phyloP scores from a whole-genome alignment of 2,113 vertebrate species.

The Prolemur simus region DNA sequence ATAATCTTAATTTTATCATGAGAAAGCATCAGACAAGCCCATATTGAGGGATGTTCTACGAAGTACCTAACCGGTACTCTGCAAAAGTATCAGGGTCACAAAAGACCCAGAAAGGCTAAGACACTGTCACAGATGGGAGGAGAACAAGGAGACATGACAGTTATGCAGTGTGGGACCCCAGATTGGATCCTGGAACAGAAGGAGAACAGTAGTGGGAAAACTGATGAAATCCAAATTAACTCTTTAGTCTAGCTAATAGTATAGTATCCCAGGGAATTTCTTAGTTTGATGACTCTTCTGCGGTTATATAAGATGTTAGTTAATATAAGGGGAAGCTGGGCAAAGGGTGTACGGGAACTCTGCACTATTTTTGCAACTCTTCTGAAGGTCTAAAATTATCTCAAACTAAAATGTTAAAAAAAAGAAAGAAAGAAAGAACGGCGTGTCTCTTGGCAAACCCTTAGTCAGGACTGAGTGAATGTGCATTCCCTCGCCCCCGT shows the following conservation, averaged over 20 bases:
- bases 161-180: not conserved
- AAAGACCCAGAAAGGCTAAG: not conserved
- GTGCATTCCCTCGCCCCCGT: not conserved
- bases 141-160: not conserved
- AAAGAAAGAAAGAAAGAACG: not conserved
- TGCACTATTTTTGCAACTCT: conserved; percentile 56
- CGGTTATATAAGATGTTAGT: conserved; percentile 6
- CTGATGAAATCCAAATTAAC: not conserved
- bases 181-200: not conserved
- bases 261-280: not conserved
- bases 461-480: not conserved
- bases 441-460: not conserved
- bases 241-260: not conserved
- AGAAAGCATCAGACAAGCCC: not conserved
- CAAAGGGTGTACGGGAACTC: conserved; percentile 13
- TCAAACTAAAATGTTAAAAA: conserved; percentile 39
- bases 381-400: conserved; percentile 63
- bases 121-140: not conserved
- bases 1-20: not conserved
- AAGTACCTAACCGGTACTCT: not conserved
- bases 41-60: not conserved
- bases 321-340: conserved; percentile 28
- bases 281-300: not conserved
- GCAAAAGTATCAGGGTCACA: not conserved
- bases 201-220: too few relatives aligned